Percentiles rank a stretch among this genome's conserved stretches.
Conservation (phyloP, 2,797 vertebrate species). For the Centroberyx gerrardi region DNA sequence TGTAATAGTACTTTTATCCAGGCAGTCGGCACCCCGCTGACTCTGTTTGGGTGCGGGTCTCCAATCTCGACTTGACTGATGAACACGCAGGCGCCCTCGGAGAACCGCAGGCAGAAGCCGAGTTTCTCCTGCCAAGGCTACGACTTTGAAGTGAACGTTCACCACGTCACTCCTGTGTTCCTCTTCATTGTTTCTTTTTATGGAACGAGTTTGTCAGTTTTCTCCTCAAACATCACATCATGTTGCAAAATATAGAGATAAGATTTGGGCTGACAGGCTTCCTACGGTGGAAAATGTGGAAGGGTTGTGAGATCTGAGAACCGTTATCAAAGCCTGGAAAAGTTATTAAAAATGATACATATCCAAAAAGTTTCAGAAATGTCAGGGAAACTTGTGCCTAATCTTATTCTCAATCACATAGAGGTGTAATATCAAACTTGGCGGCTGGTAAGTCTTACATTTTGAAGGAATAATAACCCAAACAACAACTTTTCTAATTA, state of each 20-base stretch:
- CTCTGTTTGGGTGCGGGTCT: constrained; percentile 62
- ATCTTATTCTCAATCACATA: too few species aligned
- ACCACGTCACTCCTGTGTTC: background rate
- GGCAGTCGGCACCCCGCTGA: constrained; percentile 39
- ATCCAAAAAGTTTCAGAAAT: background rate
- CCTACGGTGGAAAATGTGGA: background rate
- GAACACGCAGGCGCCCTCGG: constrained; percentile 33
- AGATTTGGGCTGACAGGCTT: background rate
- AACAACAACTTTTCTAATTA: too few species aligned
- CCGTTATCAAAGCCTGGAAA: background rate
- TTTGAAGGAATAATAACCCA: too few species aligned
- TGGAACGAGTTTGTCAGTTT: constrained; percentile 10
- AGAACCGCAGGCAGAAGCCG: constrained; percentile 19
- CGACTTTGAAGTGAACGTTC: constrained; percentile 27
- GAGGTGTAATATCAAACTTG: too few species aligned
- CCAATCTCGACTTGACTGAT: constrained; percentile 66
- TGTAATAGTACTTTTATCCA: constrained; percentile 68
- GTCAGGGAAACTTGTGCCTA: too few species aligned
- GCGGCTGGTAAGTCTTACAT: too few species aligned
- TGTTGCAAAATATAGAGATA: background rate
- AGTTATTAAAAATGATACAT: background rate
- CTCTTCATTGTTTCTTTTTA: background rate
- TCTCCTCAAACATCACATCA: constrained; percentile 2
- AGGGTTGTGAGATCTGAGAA: background rate
- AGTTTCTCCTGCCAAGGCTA: constrained; percentile 19